phyloP scores from a whole-genome alignment of 2,888 invertebrate species.

The Crocallis elinguaria region DNA sequence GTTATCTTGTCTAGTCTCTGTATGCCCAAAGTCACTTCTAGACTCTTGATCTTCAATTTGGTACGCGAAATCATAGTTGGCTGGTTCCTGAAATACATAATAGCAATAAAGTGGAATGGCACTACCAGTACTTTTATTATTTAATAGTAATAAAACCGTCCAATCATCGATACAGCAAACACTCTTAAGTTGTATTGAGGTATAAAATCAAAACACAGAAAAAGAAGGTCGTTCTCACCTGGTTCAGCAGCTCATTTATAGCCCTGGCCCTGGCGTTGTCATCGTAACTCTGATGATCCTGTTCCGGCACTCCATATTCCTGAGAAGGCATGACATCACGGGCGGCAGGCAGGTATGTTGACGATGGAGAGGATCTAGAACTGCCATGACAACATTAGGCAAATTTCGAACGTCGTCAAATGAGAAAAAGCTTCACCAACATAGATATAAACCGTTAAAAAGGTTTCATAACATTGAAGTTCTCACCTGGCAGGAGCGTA shows the following conservation, averaged over 20 bases:
- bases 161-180: no score
- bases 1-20: conserved; percentile 86
- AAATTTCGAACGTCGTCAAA: not conserved
- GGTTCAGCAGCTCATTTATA: conserved; percentile 57
- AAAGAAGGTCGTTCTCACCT: conserved; percentile 45
- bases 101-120: no score
- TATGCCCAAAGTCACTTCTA: conserved; percentile 87
- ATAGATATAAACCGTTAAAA: no score
- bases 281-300: conserved; percentile 60
- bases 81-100: conserved; percentile 87
- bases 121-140: no score
- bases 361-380: conserved; percentile 56
- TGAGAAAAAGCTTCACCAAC: not conserved
- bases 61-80: conserved; percentile 88
- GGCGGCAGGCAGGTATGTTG: conserved; percentile 55
- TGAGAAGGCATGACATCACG: conserved; percentile 62
- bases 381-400: not conserved
- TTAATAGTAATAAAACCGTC: no score
- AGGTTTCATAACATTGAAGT: not conserved
- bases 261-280: conserved; percentile 55
- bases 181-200: no score
- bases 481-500: conserved; percentile 60
- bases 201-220: no score
- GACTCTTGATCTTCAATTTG: conserved; percentile 86
- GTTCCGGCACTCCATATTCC: conserved; percentile 72